These are phyloP conservation scores for Ceratothoa steindachneri DNA, from an alignment of 2,888 invertebrate species.

Conservation along the genomic window DNA sequence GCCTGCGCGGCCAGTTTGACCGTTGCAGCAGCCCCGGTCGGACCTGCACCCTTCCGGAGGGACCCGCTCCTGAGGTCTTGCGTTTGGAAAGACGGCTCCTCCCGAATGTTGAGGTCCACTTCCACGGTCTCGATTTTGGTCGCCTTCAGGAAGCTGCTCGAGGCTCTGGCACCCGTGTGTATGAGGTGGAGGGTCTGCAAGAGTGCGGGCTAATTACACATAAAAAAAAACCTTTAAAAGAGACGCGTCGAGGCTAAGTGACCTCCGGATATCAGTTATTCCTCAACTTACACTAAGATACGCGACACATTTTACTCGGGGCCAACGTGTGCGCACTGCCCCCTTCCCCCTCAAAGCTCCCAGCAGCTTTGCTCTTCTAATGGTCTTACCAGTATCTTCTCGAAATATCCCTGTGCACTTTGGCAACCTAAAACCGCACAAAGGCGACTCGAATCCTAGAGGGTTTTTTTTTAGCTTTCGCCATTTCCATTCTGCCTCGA, in stretches of 20 bases:
- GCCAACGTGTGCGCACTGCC: too few species aligned
- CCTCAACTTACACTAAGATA: too few species aligned
- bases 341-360: too few species aligned
- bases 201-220: neutral
- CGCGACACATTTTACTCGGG: too few species aligned
- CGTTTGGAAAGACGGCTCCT: slow-evolving; percentile 34
- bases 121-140: neutral
- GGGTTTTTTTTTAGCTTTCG: too few species aligned
- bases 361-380: too few species aligned
- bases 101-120: neutral
- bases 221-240: neutral
- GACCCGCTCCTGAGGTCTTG: slow-evolving; percentile 35
- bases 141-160: slow-evolving; percentile 7
- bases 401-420: too few species aligned
- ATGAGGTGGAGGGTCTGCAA: slow-evolving; percentile 54
- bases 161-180: slow-evolving; percentile 51
- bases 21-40: slow-evolving; percentile 53
- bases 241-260: neutral
- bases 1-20: slow-evolving; percentile 62
- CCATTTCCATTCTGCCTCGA: too few species aligned
- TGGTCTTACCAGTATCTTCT: too few species aligned
- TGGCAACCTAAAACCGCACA: too few species aligned
- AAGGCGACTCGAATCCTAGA: too few species aligned
- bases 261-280: too few species aligned
- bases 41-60: slow-evolving; percentile 41